These are phyloP conservation scores for Alouatta palliata DNA, from an alignment of 2,113 vertebrate genomes.

Conservation along the genomic window DNA sequence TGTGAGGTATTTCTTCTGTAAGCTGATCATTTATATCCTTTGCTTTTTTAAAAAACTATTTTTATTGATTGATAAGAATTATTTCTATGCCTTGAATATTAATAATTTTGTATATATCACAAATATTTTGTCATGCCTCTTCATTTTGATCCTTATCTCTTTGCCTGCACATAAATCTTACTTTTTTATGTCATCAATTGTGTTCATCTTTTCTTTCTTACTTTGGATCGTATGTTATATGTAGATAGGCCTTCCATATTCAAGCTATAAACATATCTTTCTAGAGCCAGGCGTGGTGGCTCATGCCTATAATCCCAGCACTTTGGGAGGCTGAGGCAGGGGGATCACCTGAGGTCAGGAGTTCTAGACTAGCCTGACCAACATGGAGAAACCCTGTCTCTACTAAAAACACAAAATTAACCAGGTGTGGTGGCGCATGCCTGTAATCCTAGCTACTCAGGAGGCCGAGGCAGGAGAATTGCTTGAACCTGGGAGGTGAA, in stretches of 20 bases:
- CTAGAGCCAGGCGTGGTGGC: not conserved
- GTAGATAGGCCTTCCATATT: not conserved
- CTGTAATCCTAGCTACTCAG: no score
- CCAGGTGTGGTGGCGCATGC: no score
- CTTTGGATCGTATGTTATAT: not conserved
- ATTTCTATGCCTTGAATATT: not conserved
- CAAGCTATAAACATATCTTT: not conserved
- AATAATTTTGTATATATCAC: not conserved
- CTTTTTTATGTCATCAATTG: not conserved
- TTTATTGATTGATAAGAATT: not conserved
- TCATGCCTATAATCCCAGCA: no score
- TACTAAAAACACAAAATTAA: no score
- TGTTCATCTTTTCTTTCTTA: not conserved
- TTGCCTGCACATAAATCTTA: not conserved
- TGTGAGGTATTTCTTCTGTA: conserved; percentile 10
- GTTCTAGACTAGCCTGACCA: no score
- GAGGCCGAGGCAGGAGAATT: no score
- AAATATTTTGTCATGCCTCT: not conserved
- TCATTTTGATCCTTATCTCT: not conserved
- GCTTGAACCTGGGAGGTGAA: no score
- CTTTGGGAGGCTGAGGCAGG: no score
- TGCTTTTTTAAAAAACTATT: not conserved
- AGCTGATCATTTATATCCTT: not conserved
- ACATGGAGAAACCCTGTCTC: no score
- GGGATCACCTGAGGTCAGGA: no score